These are phyloP conservation scores for Euspilapteryx auroguttella DNA, from an alignment of 2,888 invertebrate genomes.

Conservation along the genomic window DNA sequence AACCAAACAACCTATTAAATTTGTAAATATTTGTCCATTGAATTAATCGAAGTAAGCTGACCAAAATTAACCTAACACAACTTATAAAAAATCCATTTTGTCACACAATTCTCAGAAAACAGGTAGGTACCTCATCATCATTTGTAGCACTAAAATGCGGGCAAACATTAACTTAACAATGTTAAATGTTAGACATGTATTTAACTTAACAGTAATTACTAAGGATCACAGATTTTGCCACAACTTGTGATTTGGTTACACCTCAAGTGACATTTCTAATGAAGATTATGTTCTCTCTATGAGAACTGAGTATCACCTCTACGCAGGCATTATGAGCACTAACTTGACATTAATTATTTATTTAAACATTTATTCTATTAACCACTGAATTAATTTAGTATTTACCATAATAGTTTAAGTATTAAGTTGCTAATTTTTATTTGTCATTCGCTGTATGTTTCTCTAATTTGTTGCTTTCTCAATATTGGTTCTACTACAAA, in stretches of 20 bases:
- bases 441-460: slow-evolving; percentile 25
- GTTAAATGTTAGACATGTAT: slow-evolving; percentile 4
- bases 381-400: slow-evolving; percentile 34
- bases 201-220: slow-evolving; percentile 25
- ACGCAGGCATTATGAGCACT: slow-evolving; percentile 16
- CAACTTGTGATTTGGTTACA: slow-evolving; percentile 17
- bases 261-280: slow-evolving; percentile 17
- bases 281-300: slow-evolving; percentile 17
- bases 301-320: slow-evolving; percentile 14
- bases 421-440: no score
- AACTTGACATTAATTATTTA: slow-evolving; percentile 16
- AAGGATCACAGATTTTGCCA: slow-evolving; percentile 34
- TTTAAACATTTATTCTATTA: slow-evolving; percentile 20
- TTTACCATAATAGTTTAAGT: no score
- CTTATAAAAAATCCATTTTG: no score
- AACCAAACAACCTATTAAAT: no score
- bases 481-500: slow-evolving; percentile 12
- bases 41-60: no score
- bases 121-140: no score
- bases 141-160: no score
- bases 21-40: no score
- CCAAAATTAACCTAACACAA: no score
- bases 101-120: no score
- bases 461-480: slow-evolving; percentile 11
- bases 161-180: no score